phyloP scores from a whole-genome alignment of 2,888 invertebrate species.

The Lucinisca nassula region DNA sequence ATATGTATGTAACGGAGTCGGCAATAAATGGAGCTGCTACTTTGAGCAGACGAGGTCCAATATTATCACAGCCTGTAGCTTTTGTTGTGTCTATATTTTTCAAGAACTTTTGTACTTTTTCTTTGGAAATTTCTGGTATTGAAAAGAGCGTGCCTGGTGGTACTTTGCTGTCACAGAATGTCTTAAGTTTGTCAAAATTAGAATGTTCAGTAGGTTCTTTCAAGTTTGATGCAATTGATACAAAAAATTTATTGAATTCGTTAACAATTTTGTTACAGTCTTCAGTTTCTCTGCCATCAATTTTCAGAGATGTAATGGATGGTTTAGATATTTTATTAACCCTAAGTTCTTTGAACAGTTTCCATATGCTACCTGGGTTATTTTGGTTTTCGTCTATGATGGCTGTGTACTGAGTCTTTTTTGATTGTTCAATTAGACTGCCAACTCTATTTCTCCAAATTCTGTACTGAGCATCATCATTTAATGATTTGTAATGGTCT shows the following conservation, averaged over 20 bases:
- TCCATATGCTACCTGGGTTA: background rate
- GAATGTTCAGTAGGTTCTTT: slow-evolving; percentile 2
- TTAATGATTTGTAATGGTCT: too few species aligned
- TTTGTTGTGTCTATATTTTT: background rate
- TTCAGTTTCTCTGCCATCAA: background rate
- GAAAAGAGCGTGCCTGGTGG: background rate
- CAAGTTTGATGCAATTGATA: background rate
- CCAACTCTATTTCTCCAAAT: background rate
- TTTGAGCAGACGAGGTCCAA: background rate
- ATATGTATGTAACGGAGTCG: background rate
- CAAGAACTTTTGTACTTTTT: background rate
- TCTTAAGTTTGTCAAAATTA: background rate
- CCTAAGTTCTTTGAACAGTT: too few species aligned
- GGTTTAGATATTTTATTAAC: too few species aligned
- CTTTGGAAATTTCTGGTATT: background rate
- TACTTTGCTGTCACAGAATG: background rate
- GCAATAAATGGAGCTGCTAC: too few species aligned
- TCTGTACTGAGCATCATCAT: background rate
- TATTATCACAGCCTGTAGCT: slow-evolving; percentile 5
- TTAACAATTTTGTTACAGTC: background rate
- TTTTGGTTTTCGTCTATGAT: background rate
- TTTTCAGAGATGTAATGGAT: background rate
- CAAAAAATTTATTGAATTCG: background rate
- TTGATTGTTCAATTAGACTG: background rate
- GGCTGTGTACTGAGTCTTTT: background rate